These are phyloP conservation scores for Apogon talboti DNA, from an alignment of 2,797 vertebrate genomes.

Conservation along the genomic window DNA sequence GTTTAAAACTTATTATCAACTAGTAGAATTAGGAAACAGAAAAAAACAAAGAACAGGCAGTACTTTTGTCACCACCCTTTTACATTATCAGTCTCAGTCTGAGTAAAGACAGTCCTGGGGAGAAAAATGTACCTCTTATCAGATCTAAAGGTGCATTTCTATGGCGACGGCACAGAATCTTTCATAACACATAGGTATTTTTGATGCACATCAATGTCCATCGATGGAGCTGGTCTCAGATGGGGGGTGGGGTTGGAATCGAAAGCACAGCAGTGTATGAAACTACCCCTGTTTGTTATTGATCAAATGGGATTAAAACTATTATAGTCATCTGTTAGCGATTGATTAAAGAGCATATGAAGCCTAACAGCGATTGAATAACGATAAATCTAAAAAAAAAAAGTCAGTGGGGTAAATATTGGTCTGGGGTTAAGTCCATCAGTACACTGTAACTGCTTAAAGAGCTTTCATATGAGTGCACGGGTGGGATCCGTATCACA, in stretches of 20 bases:
- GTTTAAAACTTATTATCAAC: no score
- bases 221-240: slow-evolving; percentile 35
- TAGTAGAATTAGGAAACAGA: no score
- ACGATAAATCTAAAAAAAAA: slow-evolving; percentile 22
- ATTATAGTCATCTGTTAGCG: slow-evolving; percentile 64
- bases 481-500: slow-evolving; percentile 42
- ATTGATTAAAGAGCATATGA: slow-evolving; percentile 72
- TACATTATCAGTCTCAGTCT: slow-evolving; percentile 19
- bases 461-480: slow-evolving; percentile 29
- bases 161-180: slow-evolving; percentile 33
- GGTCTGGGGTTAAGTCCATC: slow-evolving; percentile 48
- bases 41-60: no score
- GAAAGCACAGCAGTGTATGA: slow-evolving; percentile 65
- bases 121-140: background rate
- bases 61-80: background rate
- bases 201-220: slow-evolving; percentile 52
- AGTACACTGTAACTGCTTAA: slow-evolving; percentile 57
- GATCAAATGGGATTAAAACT: slow-evolving; percentile 73
- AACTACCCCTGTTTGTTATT: slow-evolving; percentile 52
- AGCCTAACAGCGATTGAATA: slow-evolving; percentile 65
- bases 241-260: slow-evolving; percentile 62
- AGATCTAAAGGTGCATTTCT: slow-evolving; percentile 41
- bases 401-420: slow-evolving; percentile 64
- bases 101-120: slow-evolving; percentile 1
- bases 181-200: slow-evolving; percentile 34